A percentile compares a stretch with the other conserved stretches of the same genome.
Conservation (phyloP, 2,888 invertebrate genomes). For the Andrena bicolor region DNA sequence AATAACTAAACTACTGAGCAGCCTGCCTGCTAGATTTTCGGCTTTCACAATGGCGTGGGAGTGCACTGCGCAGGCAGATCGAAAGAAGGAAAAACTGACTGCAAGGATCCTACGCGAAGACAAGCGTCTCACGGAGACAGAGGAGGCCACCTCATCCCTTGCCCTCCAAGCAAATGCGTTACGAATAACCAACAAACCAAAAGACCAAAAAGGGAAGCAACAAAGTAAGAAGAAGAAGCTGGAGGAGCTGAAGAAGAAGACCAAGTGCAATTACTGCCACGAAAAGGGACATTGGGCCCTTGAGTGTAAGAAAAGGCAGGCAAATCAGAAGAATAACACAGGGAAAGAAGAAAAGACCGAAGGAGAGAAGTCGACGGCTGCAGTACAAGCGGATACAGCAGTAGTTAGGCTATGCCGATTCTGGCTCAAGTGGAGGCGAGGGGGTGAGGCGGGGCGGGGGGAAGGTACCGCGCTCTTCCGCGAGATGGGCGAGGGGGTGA, state of each 20-base stretch:
- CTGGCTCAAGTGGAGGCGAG: too few species aligned
- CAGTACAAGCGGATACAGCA: too few species aligned
- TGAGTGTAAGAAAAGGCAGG: not conserved
- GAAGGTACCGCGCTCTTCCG: too few species aligned
- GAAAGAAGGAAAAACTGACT: slow-evolving; percentile 16
- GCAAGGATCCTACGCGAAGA: slow-evolving; percentile 32
- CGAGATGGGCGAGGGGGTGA: too few species aligned
- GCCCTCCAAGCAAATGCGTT: slow-evolving; percentile 1
- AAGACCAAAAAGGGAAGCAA: not conserved
- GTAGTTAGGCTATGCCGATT: too few species aligned
- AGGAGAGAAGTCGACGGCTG: not conserved
- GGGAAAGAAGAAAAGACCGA: not conserved
- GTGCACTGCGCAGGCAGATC: slow-evolving; percentile 26
- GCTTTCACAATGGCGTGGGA: slow-evolving; percentile 47
- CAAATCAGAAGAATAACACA: not conserved
- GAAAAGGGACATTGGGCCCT: not conserved
- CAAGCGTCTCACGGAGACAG: not conserved
- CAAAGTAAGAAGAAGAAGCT: not conserved
- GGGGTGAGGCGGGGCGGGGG: too few species aligned
- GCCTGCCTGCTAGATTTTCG: slow-evolving; percentile 38
- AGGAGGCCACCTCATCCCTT: slow-evolving; percentile 7
- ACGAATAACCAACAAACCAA: not conserved
- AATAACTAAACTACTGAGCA: slow-evolving; percentile 23
- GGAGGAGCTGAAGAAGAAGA: not conserved
- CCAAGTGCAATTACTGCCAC: not conserved